A percentile compares a stretch with the other conserved stretches of the same genome.
These are phyloP conservation scores for Limnephilus marmoratus DNA, from an alignment of 2,888 invertebrate species.

Conservation along the genomic window DNA sequence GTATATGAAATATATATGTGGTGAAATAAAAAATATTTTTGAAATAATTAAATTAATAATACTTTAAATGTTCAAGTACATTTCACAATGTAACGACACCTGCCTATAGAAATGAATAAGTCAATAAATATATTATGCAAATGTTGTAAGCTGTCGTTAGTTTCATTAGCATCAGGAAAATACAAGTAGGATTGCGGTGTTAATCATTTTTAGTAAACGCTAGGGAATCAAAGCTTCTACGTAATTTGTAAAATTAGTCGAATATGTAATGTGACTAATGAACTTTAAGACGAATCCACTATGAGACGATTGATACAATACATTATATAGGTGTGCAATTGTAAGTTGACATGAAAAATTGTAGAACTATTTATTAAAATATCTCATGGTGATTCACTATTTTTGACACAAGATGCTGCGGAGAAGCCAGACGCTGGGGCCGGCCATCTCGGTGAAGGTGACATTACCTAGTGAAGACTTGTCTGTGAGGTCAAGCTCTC, in stretches of 20 bases:
- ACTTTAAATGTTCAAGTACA: conserved; percentile 3
- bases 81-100: not conserved
- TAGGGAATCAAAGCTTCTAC: conserved; percentile 50
- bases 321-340: conserved; percentile 48
- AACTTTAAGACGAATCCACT: conserved; percentile 22
- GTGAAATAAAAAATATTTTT: not conserved
- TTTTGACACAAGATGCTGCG: conserved; percentile 62
- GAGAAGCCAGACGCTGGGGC: conserved; percentile 1
- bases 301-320: conserved; percentile 20
- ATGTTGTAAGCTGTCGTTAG: conserved; percentile 17
- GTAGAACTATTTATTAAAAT: conserved; percentile 43
- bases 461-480: conserved; percentile 17
- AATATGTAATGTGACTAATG: conserved; percentile 20
- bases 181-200: conserved; percentile 34
- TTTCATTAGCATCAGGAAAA: conserved; percentile 50
- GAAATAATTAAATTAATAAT: conserved; percentile 17
- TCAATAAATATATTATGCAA: not conserved
- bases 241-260: conserved; percentile 41
- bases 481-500: conserved; percentile 34
- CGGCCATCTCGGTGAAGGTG: conserved; percentile 27
- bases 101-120: not conserved
- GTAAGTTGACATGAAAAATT: conserved; percentile 49
- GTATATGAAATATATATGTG: not conserved
- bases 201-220: conserved; percentile 45
- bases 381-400: conserved; percentile 54